Conservation (phyloP, 2,888 invertebrate species). For the Epiperipatus broadwayi region DNA sequence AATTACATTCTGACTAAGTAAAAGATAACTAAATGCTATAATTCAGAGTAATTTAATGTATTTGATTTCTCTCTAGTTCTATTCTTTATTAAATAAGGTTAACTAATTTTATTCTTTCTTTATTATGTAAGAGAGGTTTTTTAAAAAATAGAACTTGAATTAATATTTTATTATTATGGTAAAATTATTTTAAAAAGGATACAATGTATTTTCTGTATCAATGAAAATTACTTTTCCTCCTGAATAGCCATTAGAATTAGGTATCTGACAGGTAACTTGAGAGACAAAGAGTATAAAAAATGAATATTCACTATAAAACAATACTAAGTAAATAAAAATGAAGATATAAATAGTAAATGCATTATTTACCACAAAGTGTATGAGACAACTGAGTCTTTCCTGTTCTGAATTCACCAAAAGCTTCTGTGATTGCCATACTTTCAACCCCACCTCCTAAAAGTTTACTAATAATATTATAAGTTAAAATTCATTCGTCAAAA, state of each 20-base stretch:
- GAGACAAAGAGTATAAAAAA: conserved; percentile 12
- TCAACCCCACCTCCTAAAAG: conserved; percentile 57
- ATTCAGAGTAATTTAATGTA: too few species aligned
- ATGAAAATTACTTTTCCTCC: conserved; percentile 64
- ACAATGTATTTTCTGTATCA: conserved; percentile 67
- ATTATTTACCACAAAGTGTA: conserved; percentile 41
- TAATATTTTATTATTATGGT: too few species aligned
- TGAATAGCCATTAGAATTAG: conserved; percentile 42
- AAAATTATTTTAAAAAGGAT: conserved; percentile 28
- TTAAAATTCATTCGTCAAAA: too few species aligned
- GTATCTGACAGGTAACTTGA: conserved; percentile 50
- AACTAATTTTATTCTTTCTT: too few species aligned
- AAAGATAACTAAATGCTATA: too few species aligned
- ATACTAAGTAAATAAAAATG: conserved; percentile 10
- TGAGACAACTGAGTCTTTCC: conserved; percentile 64
- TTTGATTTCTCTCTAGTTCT: too few species aligned
- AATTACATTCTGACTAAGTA: too few species aligned
- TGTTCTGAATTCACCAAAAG: conserved; percentile 59
- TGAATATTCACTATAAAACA: conserved; percentile 12
- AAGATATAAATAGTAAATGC: background rate
- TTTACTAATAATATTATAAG: conserved; percentile 40
- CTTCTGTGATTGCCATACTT: conserved; percentile 65
- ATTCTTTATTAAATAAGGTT: too few species aligned
- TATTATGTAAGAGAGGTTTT: too few species aligned
- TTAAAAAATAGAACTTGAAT: background rate